A percentile compares a stretch with the other conserved stretches of the same genome.
These are phyloP conservation scores for Cryptophagus acutangulus DNA, from an alignment of 2,888 invertebrate genomes.

Conservation along the genomic window DNA sequence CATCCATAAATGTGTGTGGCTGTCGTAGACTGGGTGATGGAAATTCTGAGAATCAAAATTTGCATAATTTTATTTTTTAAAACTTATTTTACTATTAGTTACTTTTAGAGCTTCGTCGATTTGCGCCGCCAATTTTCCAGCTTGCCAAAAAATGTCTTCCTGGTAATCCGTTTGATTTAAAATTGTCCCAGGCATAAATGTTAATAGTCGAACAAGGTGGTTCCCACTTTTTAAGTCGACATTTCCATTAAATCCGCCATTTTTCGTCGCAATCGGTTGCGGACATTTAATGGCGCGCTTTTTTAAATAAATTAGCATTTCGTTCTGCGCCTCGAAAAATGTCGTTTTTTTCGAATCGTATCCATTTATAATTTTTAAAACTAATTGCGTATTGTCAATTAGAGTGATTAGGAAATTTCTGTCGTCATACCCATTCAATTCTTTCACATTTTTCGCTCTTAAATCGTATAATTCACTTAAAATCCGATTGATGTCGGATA, in stretches of 20 bases:
- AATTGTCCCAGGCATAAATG: constrained; percentile 69
- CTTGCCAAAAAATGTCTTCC: constrained; percentile 60
- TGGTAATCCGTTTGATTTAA: constrained; percentile 59
- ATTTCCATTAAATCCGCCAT: constrained; percentile 59
- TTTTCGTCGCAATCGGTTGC: constrained; percentile 63
- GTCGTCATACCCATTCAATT: constrained; percentile 75
- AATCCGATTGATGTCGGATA: no score
- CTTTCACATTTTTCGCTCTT: constrained; percentile 52
- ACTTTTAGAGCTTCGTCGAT: constrained; percentile 67
- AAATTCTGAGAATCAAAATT: constrained; percentile 55
- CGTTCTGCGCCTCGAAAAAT: constrained; percentile 70
- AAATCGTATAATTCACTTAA: constrained; percentile 64
- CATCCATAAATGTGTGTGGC: constrained; percentile 71
- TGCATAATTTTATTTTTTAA: constrained; percentile 5
- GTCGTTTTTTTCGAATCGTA: constrained; percentile 67
- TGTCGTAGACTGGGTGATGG: constrained; percentile 63
- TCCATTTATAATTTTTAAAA: constrained; percentile 79
- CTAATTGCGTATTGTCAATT: constrained; percentile 60
- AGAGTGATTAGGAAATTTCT: constrained; percentile 67
- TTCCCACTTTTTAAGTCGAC: constrained; percentile 50
- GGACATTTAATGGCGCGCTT: constrained; percentile 61
- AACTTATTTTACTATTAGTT: no score
- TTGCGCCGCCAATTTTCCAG: constrained; percentile 68
- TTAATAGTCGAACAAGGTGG: constrained; percentile 70
- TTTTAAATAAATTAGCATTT: constrained; percentile 64